Base-by-base conservation (phyloP, 2,797 vertebrate genomes). In the Eulemur coronatus region DNA sequence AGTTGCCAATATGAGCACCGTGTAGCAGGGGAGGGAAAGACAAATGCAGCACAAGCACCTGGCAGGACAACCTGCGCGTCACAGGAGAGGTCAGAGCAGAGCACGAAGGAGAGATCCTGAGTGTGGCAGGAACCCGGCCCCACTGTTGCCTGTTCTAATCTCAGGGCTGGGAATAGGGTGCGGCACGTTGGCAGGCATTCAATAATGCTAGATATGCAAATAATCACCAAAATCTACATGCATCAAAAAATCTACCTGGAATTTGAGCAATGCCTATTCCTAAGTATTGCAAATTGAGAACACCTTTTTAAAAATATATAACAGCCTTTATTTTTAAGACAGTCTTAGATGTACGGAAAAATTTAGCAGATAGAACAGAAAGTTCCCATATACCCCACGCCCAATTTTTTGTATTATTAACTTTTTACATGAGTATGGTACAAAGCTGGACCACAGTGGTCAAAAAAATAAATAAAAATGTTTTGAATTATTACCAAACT, bases 341-440 rank as follows among this genome's bases (percentile, higher is more conserved):
- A 50, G 67, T 35, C 72, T 59, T 22, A 63, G 38, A 35, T 35
- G 33, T 10, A 61, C 1, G 8, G 35, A 5, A 26, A 84, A n/a
- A 22, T 52, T 33, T 5, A 89, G 72, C 61, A 26, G 33, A 33
- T 11, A 7, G 11, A 28, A 4, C 26, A 59, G 82, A 57, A 72
- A 30, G 0, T 20, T 24, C 48, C 33, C 20, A 0, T 4, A 15
- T 2, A 4, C 2, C 2, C 26, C 38, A 12, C 0, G 4, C 14
- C 7, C 33, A 9, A 9, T 28, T 30, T 35, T 81, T 35, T 48
- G 33, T 55, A 0, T 18, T 12, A 15, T 41, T n/a, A 28, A 5
- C 57, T 3, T 24, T 67, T 46, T 35, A 28, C 11, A 15, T 18
- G 28, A 24, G 15, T 12, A 15, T 4, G 8, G n/a, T 9, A 30